Percentiles rank a stretch among this genome's conserved stretches.
Conservation (phyloP, 2,113 vertebrate genomes). For the Scopus umbretta region DNA sequence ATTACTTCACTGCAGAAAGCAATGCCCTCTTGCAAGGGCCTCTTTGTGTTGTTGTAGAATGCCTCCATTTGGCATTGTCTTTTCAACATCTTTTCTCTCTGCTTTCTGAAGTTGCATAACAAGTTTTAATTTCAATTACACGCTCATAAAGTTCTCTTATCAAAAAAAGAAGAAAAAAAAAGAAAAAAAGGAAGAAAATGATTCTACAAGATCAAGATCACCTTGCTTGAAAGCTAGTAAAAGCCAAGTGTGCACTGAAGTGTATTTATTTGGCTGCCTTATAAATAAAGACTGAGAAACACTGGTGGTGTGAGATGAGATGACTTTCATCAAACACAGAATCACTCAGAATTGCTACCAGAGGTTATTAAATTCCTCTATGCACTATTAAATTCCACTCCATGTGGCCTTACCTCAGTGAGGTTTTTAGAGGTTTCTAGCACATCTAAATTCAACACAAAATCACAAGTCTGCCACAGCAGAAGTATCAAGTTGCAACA, state of each 20-base stretch:
- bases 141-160: not conserved
- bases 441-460: not conserved
- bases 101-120: not conserved
- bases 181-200: accelerated
- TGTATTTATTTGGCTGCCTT: not conserved
- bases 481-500: not conserved
- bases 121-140: not conserved
- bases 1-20: not conserved
- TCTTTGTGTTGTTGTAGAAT: not conserved
- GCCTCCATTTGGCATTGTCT: not conserved
- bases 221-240: not conserved
- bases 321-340: not conserved
- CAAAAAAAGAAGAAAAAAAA: not conserved
- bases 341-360: not conserved
- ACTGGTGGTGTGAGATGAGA: not conserved
- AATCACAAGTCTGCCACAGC: not conserved
- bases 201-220: not conserved
- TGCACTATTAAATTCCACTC: not conserved
- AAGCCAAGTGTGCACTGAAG: not conserved
- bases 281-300: not conserved
- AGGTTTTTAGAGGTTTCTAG: not conserved
- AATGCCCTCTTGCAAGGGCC: not conserved
- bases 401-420: not conserved
- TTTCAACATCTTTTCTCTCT: not conserved
- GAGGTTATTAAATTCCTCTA: not conserved